Evolutionary conservation across 2,888 invertebrate species (phyloP).

Genomic region (Ophion ellenae): DNA sequence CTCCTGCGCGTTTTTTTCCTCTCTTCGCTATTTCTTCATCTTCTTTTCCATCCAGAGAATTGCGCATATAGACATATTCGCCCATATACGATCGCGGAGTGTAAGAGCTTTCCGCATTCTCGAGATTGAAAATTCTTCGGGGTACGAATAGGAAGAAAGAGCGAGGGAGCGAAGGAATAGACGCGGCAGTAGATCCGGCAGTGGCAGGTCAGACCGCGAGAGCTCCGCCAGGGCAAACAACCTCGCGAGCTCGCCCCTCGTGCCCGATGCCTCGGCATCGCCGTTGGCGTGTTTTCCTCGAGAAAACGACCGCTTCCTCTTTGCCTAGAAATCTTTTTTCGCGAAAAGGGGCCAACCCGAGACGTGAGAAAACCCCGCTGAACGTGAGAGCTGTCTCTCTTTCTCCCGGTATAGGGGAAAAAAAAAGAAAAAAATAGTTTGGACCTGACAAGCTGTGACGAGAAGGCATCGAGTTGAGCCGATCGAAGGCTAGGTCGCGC

Average conservation of each 20-base stretch:
- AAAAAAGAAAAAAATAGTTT: too few species aligned
- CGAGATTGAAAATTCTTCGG: constrained; percentile 62
- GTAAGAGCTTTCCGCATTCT: constrained; percentile 42
- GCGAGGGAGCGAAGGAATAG: too few species aligned
- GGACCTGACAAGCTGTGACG: too few species aligned
- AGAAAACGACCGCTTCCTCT: background rate
- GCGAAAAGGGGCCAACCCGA: too few species aligned
- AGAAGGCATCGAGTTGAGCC: too few species aligned
- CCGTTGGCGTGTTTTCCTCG: constrained; percentile 1
- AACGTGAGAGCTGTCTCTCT: too few species aligned
- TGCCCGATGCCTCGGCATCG: constrained; percentile 4
- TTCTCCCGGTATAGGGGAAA: too few species aligned
- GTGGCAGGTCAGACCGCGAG: constrained; percentile 50
- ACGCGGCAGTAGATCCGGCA: constrained; percentile 25
- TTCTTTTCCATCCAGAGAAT: constrained; percentile 15
- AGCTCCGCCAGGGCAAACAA: constrained; percentile 37
- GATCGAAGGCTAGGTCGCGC: too few species aligned
- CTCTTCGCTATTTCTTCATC: constrained; percentile 33
- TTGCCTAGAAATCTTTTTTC: too few species aligned
- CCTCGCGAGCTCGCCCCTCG: constrained; percentile 4
- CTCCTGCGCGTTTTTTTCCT: constrained; percentile 22
- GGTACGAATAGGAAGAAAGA: background rate
- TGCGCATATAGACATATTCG: background rate
- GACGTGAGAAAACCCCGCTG: too few species aligned
- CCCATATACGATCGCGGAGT: too few species aligned